A percentile compares a stretch with the other conserved stretches of the same genome.
These are phyloP conservation scores for Megalurothrips usitatus DNA, from an alignment of 2,888 invertebrate genomes.

Conservation along the genomic window DNA sequence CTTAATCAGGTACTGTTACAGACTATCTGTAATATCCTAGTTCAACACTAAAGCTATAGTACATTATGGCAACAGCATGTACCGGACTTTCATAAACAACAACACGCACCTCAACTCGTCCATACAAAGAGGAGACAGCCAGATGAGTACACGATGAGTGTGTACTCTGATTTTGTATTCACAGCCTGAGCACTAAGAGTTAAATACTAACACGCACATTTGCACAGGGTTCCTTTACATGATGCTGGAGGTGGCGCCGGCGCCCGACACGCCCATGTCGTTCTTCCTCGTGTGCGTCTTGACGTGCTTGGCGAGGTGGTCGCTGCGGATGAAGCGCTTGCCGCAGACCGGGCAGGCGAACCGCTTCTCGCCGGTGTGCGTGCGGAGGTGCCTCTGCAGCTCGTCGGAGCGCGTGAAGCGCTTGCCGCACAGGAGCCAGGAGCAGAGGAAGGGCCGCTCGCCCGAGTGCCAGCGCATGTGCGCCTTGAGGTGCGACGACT, in stretches of 20 bases:
- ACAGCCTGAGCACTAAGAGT: not conserved
- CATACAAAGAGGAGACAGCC: too few species aligned
- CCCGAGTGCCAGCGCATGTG: slow-evolving; percentile 97
- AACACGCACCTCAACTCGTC: not conserved
- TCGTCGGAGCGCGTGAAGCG: slow-evolving; percentile 92
- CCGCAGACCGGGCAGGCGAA: slow-evolving; percentile 94
- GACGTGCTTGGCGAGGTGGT: slow-evolving; percentile 92
- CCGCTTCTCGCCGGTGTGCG: slow-evolving; percentile 91
- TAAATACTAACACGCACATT: not conserved
- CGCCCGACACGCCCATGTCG: slow-evolving; percentile 9
- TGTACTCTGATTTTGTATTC: not conserved
- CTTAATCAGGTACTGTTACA: slow-evolving; percentile 1
- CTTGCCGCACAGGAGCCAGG: slow-evolving; percentile 95
- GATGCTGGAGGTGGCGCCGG: not conserved
- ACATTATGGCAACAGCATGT: not conserved
- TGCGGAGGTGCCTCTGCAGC: slow-evolving; percentile 86
- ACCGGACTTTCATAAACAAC: not conserved
- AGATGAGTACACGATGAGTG: too few species aligned
- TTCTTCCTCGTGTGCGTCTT: slow-evolving; percentile 81
- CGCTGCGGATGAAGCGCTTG: slow-evolving; percentile 94
- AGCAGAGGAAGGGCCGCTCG: slow-evolving; percentile 91
- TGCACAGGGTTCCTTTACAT: not conserved
- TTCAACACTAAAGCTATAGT: too few species aligned
- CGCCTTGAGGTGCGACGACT: slow-evolving; percentile 95
- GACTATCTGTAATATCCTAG: not conserved